Percentiles rank a stretch among this genome's conserved stretches.
Evolutionary conservation across 35 echinoderm and acorn worm genomes (phyloP).

Genomic region (Nesometra sesokonis): DNA sequence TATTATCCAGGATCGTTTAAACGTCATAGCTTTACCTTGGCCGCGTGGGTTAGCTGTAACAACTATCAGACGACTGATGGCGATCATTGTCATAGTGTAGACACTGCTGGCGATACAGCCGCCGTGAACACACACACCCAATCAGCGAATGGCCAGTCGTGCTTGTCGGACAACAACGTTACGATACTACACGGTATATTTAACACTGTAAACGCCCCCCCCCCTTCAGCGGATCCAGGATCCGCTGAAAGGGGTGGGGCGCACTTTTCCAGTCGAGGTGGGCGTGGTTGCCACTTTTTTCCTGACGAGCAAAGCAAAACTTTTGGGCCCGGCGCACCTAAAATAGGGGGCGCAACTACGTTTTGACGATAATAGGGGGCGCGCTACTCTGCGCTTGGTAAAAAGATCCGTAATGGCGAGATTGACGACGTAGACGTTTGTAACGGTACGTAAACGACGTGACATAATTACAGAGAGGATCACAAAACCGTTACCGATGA

Average conservation of each 20-base stretch:
- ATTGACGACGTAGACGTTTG: conserved; percentile 42
- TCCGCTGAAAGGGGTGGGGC: too few relatives aligned
- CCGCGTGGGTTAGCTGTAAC: background rate
- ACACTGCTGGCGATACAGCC: conserved; percentile 17
- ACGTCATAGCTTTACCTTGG: background rate
- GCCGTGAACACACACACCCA: conserved; percentile 28
- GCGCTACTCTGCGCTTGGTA: too few relatives aligned
- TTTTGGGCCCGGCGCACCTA: too few relatives aligned
- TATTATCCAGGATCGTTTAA: background rate
- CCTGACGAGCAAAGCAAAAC: too few relatives aligned
- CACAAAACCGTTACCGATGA: conserved; percentile 37
- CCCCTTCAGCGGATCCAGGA: too few relatives aligned
- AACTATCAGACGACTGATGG: conserved; percentile 22
- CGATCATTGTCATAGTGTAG: conserved; percentile 31
- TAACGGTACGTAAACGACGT: conserved; percentile 15
- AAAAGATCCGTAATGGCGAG: conserved; percentile 27
- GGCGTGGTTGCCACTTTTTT: too few relatives aligned
- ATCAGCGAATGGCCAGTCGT: conserved; percentile 15
- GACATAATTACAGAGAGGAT: conserved; percentile 27
- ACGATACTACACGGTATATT: conserved; percentile 24
- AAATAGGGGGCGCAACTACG: too few relatives aligned
- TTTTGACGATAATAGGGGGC: too few relatives aligned
- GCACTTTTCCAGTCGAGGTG: too few relatives aligned
- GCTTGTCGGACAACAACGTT: background rate
- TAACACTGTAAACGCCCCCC: too few relatives aligned